Percentiles rank a stretch among this genome's conserved stretches.
Evolutionary conservation across 2,797 vertebrate genomes (phyloP).

Genomic region (Botia kubotai): DNA sequence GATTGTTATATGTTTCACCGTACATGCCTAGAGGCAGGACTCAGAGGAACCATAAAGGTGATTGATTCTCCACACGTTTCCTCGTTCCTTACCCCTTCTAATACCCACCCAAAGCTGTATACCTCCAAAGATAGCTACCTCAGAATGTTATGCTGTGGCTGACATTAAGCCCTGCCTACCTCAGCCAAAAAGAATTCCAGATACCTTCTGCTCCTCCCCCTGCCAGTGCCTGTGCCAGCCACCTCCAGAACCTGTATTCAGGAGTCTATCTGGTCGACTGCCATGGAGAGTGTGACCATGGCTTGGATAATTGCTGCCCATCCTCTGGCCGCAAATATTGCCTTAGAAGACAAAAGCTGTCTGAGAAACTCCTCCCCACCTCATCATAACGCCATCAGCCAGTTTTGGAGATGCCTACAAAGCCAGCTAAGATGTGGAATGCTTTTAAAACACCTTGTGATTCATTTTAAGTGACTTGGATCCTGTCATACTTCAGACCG

Average conservation of each 20-base stretch:
- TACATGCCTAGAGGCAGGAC: slow-evolving; percentile 64
- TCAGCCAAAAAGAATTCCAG: slow-evolving; percentile 65
- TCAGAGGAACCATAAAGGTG: slow-evolving; percentile 59
- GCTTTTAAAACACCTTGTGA: slow-evolving; percentile 15
- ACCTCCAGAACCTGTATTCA: slow-evolving; percentile 56
- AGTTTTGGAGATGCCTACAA: slow-evolving; percentile 6
- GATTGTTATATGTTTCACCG: slow-evolving; percentile 64
- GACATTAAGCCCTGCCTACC: slow-evolving; percentile 65
- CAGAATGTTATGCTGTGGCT: slow-evolving; percentile 70
- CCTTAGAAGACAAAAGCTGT: slow-evolving; percentile 50
- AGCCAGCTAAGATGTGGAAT: slow-evolving; percentile 16
- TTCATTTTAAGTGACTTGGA: not conserved
- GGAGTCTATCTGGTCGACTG: slow-evolving; percentile 65
- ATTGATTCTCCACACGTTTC: slow-evolving; percentile 27
- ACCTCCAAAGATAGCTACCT: slow-evolving; percentile 80
- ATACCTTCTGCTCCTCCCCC: slow-evolving; percentile 14
- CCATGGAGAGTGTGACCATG: slow-evolving; percentile 63
- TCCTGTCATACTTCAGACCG: slow-evolving; percentile 8
- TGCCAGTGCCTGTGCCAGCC: slow-evolving; percentile 68
- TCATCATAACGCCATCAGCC: not conserved
- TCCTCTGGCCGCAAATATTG: slow-evolving; percentile 42
- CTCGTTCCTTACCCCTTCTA: slow-evolving; percentile 10
- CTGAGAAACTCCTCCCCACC: not conserved
- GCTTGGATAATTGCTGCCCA: slow-evolving; percentile 41
- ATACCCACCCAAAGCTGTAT: slow-evolving; percentile 63